Evolutionary conservation across 2,797 vertebrate species (phyloP), one percentile per base, ranked within the genome.

Genomic region (Liparis tanakae): DNA sequence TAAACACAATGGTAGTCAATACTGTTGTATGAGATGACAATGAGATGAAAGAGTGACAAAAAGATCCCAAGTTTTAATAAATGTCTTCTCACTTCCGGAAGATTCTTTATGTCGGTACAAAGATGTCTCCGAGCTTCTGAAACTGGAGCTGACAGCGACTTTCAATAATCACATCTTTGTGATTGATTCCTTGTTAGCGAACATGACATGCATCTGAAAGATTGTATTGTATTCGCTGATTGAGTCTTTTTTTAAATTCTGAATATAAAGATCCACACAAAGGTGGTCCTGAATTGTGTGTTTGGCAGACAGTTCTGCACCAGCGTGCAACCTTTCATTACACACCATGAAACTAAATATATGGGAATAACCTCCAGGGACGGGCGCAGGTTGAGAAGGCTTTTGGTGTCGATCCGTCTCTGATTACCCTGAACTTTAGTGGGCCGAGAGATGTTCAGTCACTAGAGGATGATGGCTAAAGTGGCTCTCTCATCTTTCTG

Each of bases 111-210:
- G 74, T 80, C 73, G 51, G 6, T 22, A 66, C 39, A 62, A n/a
- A 72, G 56, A 64, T 59, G 63, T 34, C 14, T n/a, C 33, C 1
- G 43, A 67, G 51, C 33, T 72, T 46, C 33, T 66, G 70, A 70
- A 72, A 58, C n/a, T 25, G 65, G n/a, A 59, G 56, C 72, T 77
- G 82, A 83, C 80, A 72, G 67, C 51, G 34, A n/a, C 59, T 51
- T 60, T 79, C 36, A 60, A n/a, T 60, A 61, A 70, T 51, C 68
- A 56, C 70, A 15, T 59, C 43, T 60, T 43, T 59, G 48, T 57
- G 22, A 37, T 73, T 25, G 25, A 64, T 50, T 37, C 57, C 6
- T 58, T 70, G 39, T 59, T 50, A 25, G 56, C 50, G 51, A 71
- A 68, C 58, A 61, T 43, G 71, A 50, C 55, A 68, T 41, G 69